phyloP scores from a whole-genome alignment of 2,888 invertebrate species.

The Seladonia tumulorum region DNA sequence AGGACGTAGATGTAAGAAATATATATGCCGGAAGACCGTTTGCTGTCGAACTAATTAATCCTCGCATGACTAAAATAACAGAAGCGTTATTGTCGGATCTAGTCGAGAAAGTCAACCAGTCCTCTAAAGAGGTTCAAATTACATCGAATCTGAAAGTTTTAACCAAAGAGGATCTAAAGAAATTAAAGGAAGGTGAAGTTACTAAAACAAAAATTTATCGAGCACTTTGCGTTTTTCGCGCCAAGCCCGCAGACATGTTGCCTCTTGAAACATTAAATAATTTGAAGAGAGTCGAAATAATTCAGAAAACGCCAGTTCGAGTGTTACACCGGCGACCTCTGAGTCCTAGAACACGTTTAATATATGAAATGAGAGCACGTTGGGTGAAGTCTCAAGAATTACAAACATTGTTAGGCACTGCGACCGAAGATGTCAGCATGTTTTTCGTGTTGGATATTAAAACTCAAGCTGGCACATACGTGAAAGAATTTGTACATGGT shows the following conservation, averaged over 20 bases:
- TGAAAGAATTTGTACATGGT: conserved; percentile 99
- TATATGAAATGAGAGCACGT: conserved; percentile 88
- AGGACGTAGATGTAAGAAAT: conserved; percentile 98
- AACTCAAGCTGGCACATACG: conserved; percentile 97
- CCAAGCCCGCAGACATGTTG: conserved; percentile 82
- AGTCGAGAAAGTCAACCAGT: conserved; percentile 87
- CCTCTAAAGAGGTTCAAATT: conserved; percentile 85
- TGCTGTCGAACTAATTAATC: conserved; percentile 92
- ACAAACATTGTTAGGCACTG: conserved; percentile 50
- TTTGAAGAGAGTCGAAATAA: conserved; percentile 86
- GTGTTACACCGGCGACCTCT: conserved; percentile 95
- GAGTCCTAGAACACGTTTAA: conserved; percentile 88
- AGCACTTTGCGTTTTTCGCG: conserved; percentile 89
- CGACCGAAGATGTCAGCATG: conserved; percentile 32
- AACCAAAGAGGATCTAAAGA: conserved; percentile 87
- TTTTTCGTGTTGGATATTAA: conserved; percentile 89
- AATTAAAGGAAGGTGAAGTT: conserved; percentile 94
- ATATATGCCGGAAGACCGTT: conserved; percentile 97
- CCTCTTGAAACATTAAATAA: conserved; percentile 86
- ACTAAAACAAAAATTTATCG: conserved; percentile 94
- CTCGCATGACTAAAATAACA: conserved; percentile 86
- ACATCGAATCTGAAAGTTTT: conserved; percentile 89
- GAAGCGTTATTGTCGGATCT: conserved; percentile 85
- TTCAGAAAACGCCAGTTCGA: conserved; percentile 95
- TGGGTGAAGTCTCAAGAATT: conserved; percentile 71